Evolutionary conservation across 2,113 vertebrate genomes (phyloP).

Genomic region (Bucco capensis): DNA sequence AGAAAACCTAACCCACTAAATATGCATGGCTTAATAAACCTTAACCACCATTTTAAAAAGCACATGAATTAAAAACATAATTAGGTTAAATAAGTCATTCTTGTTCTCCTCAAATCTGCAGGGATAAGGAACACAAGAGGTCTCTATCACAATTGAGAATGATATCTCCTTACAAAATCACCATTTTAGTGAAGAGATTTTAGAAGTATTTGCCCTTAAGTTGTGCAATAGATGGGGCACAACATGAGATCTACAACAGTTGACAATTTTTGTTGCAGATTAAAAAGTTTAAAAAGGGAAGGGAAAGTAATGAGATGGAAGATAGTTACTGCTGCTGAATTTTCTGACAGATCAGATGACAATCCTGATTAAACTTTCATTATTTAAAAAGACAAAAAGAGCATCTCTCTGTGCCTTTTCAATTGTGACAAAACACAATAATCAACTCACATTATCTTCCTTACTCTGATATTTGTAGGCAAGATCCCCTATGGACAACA

Average conservation of each 20-base stretch:
- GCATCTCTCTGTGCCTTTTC: background rate
- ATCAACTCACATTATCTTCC: conserved; percentile 45
- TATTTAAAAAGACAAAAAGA: conserved; percentile 46
- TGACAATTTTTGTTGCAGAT: background rate
- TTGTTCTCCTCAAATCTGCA: background rate
- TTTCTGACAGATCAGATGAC: conserved; percentile 25
- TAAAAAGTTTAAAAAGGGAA: background rate
- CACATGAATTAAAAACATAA: background rate
- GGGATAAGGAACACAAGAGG: background rate
- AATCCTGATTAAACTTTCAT: background rate
- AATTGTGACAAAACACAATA: background rate
- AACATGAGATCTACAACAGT: background rate
- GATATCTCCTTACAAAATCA: background rate
- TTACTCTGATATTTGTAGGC: background rate
- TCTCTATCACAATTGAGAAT: background rate
- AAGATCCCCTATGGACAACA: background rate
- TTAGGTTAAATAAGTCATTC: background rate
- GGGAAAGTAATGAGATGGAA: conserved; percentile 10
- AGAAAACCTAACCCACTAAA: background rate
- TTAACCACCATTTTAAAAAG: background rate
- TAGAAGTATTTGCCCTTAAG: background rate
- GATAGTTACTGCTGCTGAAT: conserved; percentile 18
- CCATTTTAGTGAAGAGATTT: background rate
- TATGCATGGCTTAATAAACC: background rate
- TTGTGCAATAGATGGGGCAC: background rate